Base-by-base conservation (phyloP, 2,113 vertebrate genomes). In the Osmerus eperlanus region DNA sequence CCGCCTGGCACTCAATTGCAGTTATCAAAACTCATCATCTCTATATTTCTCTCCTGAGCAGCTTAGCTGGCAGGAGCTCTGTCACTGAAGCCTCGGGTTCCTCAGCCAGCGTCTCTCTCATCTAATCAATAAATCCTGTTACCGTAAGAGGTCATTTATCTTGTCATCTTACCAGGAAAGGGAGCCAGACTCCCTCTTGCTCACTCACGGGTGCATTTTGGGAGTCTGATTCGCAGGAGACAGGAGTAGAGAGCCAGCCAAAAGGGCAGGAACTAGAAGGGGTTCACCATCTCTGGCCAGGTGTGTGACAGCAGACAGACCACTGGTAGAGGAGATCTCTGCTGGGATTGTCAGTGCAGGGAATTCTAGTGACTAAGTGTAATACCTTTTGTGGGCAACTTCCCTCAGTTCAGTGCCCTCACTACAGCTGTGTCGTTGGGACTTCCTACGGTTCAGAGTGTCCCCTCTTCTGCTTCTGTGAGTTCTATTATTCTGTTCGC, bases 401-500 rank as follows among this genome's bases (percentile, higher is more conserved):
- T 62, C 23, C 66, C 47, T n/a, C 32, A 73, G 68, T 56, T 62
- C 8, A 12, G 63, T 51, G 53, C 59, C 73, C 55, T 54, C 32
- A 62, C 9, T 18, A 3, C 28, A 16, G 62, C 29, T 4, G 65
- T 81, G 83, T 82, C 86, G 74, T 61, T 36, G 16, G 68, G 77
- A 76, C 86, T 78, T 79, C 77, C 77, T 25, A 25, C n/a, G 60
- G 41, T 29, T 62, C 58, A 32, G 81, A 74, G 78, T 81, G 75
- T 61, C 67, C 11, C 68, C 83, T 85, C 85, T 82, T 83, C 80
- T 82, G 81, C 83, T 81, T 62, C 79, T 87, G 64, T 83, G 93
- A 92, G 87, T 93, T 72, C 82, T 81, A 84, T 86, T 91, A 93
- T 94, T 90, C 89, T 84, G 89, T 86, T 91, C 91, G 86, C 90